These are phyloP conservation scores for Pogona vitticeps DNA, from an alignment of 2,113 vertebrate genomes.

Conservation along the genomic window DNA sequence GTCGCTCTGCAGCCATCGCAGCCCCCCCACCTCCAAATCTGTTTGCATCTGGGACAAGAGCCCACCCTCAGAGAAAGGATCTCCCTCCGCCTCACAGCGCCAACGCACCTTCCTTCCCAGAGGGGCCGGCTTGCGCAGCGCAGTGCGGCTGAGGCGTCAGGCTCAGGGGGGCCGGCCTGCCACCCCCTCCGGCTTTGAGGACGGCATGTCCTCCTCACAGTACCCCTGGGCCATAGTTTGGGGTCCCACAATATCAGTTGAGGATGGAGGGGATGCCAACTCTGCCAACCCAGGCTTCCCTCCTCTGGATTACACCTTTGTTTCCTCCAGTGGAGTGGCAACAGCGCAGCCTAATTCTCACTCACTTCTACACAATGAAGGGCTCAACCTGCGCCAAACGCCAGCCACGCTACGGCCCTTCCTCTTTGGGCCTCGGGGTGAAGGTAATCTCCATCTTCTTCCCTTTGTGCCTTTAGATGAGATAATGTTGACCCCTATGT, in stretches of 20 bases:
- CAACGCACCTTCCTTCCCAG: background rate
- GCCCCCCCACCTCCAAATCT: conserved; percentile 63
- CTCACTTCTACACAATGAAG: conserved; percentile 73
- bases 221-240: conserved; percentile 85
- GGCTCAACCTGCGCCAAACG: conserved; percentile 78
- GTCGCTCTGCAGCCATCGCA: conserved; percentile 77
- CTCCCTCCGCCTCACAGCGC: conserved; percentile 35
- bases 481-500: background rate
- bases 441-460: conserved; percentile 70
- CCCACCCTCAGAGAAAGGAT: conserved; percentile 67
- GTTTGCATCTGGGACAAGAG: conserved; percentile 79
- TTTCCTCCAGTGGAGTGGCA: conserved; percentile 76
- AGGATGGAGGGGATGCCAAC: conserved; percentile 79
- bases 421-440: conserved; percentile 77
- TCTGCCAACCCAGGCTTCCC: conserved; percentile 80
- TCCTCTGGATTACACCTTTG: conserved; percentile 78
- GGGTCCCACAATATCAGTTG: conserved; percentile 81
- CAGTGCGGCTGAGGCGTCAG: conserved; percentile 72
- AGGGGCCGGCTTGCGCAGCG: conserved; percentile 48
- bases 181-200: conserved; percentile 80
- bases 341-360: conserved; percentile 79
- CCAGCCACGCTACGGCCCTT: conserved; percentile 79
- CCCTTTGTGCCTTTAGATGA: fast-evolving
- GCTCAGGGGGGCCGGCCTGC: conserved; percentile 64
- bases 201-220: conserved; percentile 81